phyloP scores from a whole-genome alignment of 2,113 vertebrate species.

The Eolophus roseicapilla region DNA sequence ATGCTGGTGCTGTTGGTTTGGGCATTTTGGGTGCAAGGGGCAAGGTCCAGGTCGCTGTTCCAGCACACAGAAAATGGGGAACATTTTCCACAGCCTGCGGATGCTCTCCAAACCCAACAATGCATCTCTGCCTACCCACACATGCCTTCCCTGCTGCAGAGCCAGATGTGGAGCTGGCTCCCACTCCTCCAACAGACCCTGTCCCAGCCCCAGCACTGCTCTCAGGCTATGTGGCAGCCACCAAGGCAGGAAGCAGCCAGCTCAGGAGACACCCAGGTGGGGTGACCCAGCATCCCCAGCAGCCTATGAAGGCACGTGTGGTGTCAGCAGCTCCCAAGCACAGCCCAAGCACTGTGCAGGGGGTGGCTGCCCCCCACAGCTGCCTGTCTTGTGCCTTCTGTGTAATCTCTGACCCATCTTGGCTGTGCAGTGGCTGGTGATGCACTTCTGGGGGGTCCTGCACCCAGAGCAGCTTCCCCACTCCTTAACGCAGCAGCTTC shows the following conservation, averaged over 20 bases:
- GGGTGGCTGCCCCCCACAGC: not conserved
- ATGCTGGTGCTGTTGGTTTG: not conserved
- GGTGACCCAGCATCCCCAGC: not conserved
- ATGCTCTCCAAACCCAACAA: not conserved
- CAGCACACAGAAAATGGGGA: not conserved
- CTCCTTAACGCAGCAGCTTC: not conserved
- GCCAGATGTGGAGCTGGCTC: not conserved
- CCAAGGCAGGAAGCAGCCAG: not conserved
- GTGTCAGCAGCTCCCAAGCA: not conserved
- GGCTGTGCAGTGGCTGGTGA: not conserved
- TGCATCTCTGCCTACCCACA: not conserved
- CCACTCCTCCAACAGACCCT: not conserved
- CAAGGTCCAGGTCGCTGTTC: not conserved
- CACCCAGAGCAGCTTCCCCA: not conserved
- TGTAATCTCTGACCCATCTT: not conserved
- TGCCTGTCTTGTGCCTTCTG: not conserved
- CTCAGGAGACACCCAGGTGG: not conserved
- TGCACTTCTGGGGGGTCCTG: not conserved
- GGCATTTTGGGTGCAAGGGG: not conserved
- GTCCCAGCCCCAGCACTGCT: not conserved
- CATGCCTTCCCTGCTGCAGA: not conserved
- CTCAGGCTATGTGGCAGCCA: fast-evolving
- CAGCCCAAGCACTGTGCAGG: not conserved
- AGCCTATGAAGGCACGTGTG: fast-evolving
- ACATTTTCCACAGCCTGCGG: not conserved